These are phyloP conservation scores for Fukomys damarensis DNA, from an alignment of 2,113 vertebrate species.

Conservation along the genomic window DNA sequence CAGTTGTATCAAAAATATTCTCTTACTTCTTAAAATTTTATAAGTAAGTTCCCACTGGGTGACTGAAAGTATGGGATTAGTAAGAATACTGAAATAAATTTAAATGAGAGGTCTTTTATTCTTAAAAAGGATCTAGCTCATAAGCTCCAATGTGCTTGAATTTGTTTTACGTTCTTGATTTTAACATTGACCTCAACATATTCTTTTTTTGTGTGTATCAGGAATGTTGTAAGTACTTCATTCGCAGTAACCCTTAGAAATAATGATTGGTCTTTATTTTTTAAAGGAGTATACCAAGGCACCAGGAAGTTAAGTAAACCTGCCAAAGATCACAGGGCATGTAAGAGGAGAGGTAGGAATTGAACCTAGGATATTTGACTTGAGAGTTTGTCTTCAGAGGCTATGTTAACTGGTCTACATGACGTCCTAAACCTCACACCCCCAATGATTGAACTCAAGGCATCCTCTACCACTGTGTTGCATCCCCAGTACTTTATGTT, in stretches of 20 bases:
- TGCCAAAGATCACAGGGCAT: not conserved
- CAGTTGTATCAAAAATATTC: conserved; percentile 85
- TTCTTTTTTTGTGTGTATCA: not conserved
- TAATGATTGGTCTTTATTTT: not conserved
- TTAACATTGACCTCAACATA: not conserved
- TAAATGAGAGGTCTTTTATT: not conserved
- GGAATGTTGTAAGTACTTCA: not conserved
- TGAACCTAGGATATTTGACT: not conserved
- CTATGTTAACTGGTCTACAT: too few species aligned
- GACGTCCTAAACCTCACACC: too few species aligned
- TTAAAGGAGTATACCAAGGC: not conserved
- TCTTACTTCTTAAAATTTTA: too few species aligned
- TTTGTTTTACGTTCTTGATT: conserved; percentile 42
- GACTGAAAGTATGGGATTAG: not conserved
- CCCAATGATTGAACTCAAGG: not conserved
- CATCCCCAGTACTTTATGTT: not conserved
- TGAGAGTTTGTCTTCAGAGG: conserved; percentile 7
- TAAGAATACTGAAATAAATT: conserved; percentile 22
- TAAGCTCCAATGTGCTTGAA: not conserved
- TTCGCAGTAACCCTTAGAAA: not conserved
- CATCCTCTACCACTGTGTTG: too few species aligned
- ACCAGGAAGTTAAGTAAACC: not conserved
- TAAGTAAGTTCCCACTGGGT: not conserved
- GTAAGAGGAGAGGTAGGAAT: not conserved
- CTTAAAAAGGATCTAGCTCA: not conserved